Evolutionary conservation across 1,140 invertebrate species (phyloP).

Genomic region (Arion vulgaris): DNA sequence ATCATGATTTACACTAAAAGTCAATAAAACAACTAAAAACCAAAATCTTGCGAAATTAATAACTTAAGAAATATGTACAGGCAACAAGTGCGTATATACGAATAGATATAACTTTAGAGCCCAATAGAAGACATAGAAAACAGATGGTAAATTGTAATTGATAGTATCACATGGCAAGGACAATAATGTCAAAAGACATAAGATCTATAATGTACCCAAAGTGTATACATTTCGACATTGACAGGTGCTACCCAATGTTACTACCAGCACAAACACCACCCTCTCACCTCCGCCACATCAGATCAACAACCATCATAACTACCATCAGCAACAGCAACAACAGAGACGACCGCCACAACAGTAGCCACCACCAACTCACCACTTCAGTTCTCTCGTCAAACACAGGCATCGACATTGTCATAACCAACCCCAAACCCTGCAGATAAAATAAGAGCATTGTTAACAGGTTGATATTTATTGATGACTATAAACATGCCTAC

Average conservation of each 20-base stretch:
- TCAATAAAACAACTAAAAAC: too few relatives aligned
- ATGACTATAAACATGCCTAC: background rate
- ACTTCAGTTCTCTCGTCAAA: constrained; percentile 91
- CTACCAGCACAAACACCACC: background rate
- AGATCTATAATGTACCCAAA: too few relatives aligned
- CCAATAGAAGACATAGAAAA: too few relatives aligned
- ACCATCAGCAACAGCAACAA: background rate
- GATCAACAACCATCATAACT: background rate
- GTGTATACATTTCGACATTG: background rate
- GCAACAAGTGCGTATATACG: too few relatives aligned
- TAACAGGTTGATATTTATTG: too few relatives aligned
- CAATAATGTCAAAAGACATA: too few relatives aligned
- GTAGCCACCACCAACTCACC: constrained; percentile 21
- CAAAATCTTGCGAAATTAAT: too few relatives aligned
- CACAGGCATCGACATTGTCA: constrained; percentile 91
- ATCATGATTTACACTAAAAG: too few relatives aligned
- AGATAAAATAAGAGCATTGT: constrained; percentile 14
- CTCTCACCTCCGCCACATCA: constrained; percentile 1
- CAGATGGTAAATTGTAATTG: too few relatives aligned
- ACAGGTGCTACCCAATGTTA: background rate
- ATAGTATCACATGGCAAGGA: too few relatives aligned
- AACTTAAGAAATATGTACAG: too few relatives aligned
- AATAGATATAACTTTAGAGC: too few relatives aligned
- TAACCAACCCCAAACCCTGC: constrained; percentile 54
- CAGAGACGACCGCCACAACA: background rate